Evolutionary conservation across 2,113 vertebrate genomes (phyloP), one percentile per base, ranked within the genome.

Genomic region (Antidorcas marsupialis): DNA sequence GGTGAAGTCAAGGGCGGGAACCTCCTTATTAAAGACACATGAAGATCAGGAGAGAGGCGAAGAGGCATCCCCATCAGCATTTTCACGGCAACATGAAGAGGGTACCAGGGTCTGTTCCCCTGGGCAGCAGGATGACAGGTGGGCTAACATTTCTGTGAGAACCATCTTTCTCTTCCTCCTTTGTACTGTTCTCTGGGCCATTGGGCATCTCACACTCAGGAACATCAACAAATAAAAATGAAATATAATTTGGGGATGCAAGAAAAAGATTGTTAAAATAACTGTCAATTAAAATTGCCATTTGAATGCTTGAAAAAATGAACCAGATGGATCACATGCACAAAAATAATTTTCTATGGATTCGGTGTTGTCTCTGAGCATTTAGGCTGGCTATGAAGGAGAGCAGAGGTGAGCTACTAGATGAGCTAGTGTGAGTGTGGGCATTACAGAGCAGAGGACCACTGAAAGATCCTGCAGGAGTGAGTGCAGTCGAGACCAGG

Each of bases 61-160:
- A 36, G 0, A 47, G 19, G 27, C 13, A 4, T 28, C 27, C 10
- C 47, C 3, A 3, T 12, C 2, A 28, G 3, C 55, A 23, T 45
- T 78, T 87, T 27, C 50, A 30, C 1, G 7, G 14, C 7, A 1
- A 1, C 11, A 5, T 9, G 15, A 50, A 21, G 52, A 91, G 33
- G 0, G 64, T 11, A 7, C 3, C 0, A 6, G 60, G 85, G 23
- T 2, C 16, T 1, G 21, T 11, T 27, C 79, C 7, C 7, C 1
- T 16, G 17, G 43, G n/a, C 23, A 53, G 5, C 13, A 14, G 50
- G 16, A 21, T 36, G 33, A 89, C 30, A 83, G 60, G 28, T 28
- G 11, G 9, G 33, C 9, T 67, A 9, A n/a, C 36, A 11, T 21
- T 71, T 59, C 43, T 15, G 3, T 7, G 19, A 89, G 79, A 89